phyloP scores from a whole-genome alignment of 2,113 vertebrate species.

The Pteronura brasiliensis region DNA sequence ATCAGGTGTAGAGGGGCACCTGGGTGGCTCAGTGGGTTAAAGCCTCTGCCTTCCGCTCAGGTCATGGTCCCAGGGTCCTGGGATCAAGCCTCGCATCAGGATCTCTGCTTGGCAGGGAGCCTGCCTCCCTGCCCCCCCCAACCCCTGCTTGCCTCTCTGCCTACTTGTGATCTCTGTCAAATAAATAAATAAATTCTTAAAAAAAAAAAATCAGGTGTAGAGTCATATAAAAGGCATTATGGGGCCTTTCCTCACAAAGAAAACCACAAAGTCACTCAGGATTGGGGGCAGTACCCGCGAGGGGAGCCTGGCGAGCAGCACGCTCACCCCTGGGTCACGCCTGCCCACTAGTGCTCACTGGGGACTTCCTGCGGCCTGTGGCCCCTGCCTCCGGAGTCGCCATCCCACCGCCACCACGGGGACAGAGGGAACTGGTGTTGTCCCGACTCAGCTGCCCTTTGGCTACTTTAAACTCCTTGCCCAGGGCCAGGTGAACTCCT shows the following conservation, averaged over 20 bases:
- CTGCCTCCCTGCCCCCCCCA: too few relatives aligned
- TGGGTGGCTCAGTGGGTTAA: too few relatives aligned
- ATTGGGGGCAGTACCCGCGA: accelerated
- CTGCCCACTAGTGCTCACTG: accelerated
- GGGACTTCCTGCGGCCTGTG: accelerated
- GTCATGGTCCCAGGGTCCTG: too few relatives aligned
- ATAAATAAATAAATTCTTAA: too few relatives aligned
- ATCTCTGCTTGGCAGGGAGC: too few relatives aligned
- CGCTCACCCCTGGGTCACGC: accelerated
- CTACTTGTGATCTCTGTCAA: too few relatives aligned
- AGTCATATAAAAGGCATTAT: not conserved
- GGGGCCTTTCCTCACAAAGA: not conserved
- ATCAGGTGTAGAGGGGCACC: not conserved
- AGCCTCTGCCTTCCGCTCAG: too few relatives aligned
- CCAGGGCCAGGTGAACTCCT: not conserved
- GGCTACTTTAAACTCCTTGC: not conserved
- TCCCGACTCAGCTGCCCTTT: not conserved
- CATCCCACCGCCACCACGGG: accelerated
- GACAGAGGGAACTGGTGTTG: accelerated
- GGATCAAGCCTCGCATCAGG: too few relatives aligned
- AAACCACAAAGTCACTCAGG: accelerated
- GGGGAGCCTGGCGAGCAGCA: accelerated
- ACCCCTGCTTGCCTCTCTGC: too few relatives aligned
- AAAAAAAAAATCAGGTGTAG: not conserved
- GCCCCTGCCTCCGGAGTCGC: accelerated